phyloP scores from a whole-genome alignment of 2,888 invertebrate genomes.

The Chouioia cunea region DNA sequence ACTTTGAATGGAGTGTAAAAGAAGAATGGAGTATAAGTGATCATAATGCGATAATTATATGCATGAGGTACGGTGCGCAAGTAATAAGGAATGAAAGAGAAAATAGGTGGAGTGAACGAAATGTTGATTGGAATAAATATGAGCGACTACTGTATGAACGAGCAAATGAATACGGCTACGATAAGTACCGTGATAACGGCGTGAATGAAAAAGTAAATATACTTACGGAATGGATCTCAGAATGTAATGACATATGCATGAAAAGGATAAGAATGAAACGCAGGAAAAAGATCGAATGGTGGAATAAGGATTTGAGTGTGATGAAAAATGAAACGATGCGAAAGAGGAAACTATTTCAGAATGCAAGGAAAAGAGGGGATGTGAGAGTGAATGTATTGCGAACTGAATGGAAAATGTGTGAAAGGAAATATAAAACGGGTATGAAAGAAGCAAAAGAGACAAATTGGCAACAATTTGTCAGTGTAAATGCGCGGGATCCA shows the following conservation, averaged over 20 bases:
- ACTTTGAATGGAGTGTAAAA: too few species aligned
- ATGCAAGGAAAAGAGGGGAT: too few species aligned
- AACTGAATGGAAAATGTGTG: too few species aligned
- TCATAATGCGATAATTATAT: too few species aligned
- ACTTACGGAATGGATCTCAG: constrained; percentile 16
- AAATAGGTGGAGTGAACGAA: not conserved
- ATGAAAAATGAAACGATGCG: not conserved
- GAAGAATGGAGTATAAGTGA: too few species aligned
- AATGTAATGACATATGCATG: too few species aligned
- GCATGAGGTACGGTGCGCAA: too few species aligned
- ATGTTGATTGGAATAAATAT: not conserved
- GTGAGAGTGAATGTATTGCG: too few species aligned
- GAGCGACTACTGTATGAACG: constrained; percentile 74
- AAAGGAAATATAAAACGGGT: constrained; percentile 2
- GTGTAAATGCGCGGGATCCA: too few species aligned
- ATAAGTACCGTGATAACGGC: not conserved
- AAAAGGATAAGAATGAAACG: constrained; percentile 3
- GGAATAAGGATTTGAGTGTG: not conserved
- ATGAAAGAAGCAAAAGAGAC: not conserved
- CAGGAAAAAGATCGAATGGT: constrained; percentile 11
- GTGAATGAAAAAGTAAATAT: constrained; percentile 7
- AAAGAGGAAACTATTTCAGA: not conserved
- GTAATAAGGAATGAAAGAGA: too few species aligned
- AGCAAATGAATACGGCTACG: constrained; percentile 68
- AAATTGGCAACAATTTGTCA: constrained; percentile 18